These are phyloP conservation scores for Sarcoramphus papa DNA, from an alignment of 2,797 vertebrate genomes.

Conservation along the genomic window DNA sequence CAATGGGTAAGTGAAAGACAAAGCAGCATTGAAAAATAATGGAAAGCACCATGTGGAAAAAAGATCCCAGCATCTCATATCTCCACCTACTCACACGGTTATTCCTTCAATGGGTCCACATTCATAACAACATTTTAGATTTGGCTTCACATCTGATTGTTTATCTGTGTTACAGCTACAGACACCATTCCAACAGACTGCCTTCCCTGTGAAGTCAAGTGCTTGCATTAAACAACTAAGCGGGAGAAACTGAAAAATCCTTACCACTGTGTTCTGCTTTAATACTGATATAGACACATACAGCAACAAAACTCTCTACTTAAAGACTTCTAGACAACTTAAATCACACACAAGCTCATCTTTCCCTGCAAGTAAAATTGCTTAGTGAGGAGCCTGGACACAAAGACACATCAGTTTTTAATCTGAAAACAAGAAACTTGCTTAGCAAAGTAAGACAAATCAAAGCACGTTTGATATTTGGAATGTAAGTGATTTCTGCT, in stretches of 20 bases:
- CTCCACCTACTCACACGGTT: rapidly evolving
- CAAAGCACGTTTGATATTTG: not conserved
- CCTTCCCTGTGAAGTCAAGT: not conserved
- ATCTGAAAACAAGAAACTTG: not conserved
- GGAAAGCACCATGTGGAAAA: not conserved
- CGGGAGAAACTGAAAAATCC: not conserved
- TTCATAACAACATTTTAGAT: not conserved
- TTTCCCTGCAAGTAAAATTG: not conserved
- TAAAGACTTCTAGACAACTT: not conserved
- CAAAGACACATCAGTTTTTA: not conserved
- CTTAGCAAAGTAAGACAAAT: not conserved
- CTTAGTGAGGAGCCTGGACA: not conserved
- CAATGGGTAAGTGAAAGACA: not conserved
- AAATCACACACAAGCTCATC: not conserved
- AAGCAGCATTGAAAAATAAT: not conserved
- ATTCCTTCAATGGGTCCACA: not conserved
- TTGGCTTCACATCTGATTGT: not conserved
- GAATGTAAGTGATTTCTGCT: not conserved
- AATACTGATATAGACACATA: not conserved
- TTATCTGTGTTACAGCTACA: not conserved
- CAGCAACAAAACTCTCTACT: not conserved
- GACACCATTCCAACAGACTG: not conserved
- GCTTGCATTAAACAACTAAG: not conserved
- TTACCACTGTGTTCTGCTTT: not conserved
- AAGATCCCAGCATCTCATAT: not conserved